Evolutionary conservation across 37 sponge, comb jelly and placozoan genomes (phyloP).

Genomic region (Ephydatia muelleri): DNA sequence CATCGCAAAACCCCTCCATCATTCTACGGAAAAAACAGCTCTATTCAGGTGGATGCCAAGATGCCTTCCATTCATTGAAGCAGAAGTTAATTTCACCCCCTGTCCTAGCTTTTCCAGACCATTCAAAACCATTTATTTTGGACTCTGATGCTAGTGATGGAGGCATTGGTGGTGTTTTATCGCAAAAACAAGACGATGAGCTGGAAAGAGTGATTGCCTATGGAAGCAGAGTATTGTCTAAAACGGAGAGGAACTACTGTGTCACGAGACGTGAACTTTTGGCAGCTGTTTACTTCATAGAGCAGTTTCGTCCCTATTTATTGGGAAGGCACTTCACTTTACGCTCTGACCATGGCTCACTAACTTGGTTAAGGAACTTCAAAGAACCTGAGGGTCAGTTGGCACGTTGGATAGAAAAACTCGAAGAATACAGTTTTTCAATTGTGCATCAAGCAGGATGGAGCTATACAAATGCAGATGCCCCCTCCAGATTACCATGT

Average conservation of each 20-base stretch:
- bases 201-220: constrained; percentile 21
- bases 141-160: constrained; percentile 53
- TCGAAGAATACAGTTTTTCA: constrained; percentile 7
- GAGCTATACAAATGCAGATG: constrained; percentile 23
- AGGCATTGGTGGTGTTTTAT: constrained; percentile 44
- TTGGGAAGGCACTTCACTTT: no score
- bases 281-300: constrained; percentile 5
- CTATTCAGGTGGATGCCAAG: constrained; percentile 37
- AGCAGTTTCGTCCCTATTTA: constrained; percentile 24
- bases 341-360: no score
- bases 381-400: constrained; percentile 39
- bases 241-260: constrained; percentile 32
- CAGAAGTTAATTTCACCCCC: constrained; percentile 6
- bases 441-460: constrained; percentile 40
- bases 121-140: constrained; percentile 16
- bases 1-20: constrained; percentile 7
- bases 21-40: background rate
- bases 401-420: constrained; percentile 38
- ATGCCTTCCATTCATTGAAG: constrained; percentile 31
- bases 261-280: constrained; percentile 18
- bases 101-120: constrained; percentile 30
- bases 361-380: constrained; percentile 32
- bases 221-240: constrained; percentile 7
- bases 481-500: constrained; percentile 11
- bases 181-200: constrained; percentile 22